A percentile compares a stretch with the other conserved stretches of the same genome.
Evolutionary conservation across 2,797 vertebrate species (phyloP).

Genomic region (Galaxias olidus): DNA sequence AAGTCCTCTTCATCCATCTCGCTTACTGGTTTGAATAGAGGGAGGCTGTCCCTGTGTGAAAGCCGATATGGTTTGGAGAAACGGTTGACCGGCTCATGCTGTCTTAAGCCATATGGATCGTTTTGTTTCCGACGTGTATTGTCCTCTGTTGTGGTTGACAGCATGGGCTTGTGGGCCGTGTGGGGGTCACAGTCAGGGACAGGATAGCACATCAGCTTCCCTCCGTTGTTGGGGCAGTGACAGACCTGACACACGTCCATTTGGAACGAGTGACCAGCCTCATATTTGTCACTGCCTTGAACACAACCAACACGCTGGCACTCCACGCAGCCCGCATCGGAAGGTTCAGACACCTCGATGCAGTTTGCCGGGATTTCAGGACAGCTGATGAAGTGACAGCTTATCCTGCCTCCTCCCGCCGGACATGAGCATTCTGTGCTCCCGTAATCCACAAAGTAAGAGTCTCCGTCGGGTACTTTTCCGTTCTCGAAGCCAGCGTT

Average conservation of each 20-base stretch:
- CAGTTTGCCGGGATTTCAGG: constrained; percentile 90
- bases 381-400: constrained; percentile 93
- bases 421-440: constrained; percentile 95
- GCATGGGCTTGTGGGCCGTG: constrained; percentile 50
- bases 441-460: constrained; percentile 95
- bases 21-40: constrained; percentile 50
- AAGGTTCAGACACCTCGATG: constrained; percentile 81
- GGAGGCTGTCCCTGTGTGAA: constrained; percentile 45
- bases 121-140: constrained; percentile 55
- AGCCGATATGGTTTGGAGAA: constrained; percentile 33
- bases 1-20: constrained; percentile 47
- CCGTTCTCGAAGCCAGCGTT: constrained; percentile 88
- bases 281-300: constrained; percentile 78
- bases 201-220: constrained; percentile 89
- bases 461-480: constrained; percentile 88
- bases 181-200: constrained; percentile 78
- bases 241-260: constrained; percentile 86
- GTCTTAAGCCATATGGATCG: constrained; percentile 72
- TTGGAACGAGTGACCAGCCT: constrained; percentile 88
- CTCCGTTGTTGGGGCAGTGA: constrained; percentile 87
- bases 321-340: constrained; percentile 84
- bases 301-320: constrained; percentile 87
- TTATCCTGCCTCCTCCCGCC: constrained; percentile 86
- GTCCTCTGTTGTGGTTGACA: constrained; percentile 66
- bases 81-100: constrained; percentile 68